Conservation (phyloP, 2,113 vertebrate genomes). For the Burhinus oedicnemus region DNA sequence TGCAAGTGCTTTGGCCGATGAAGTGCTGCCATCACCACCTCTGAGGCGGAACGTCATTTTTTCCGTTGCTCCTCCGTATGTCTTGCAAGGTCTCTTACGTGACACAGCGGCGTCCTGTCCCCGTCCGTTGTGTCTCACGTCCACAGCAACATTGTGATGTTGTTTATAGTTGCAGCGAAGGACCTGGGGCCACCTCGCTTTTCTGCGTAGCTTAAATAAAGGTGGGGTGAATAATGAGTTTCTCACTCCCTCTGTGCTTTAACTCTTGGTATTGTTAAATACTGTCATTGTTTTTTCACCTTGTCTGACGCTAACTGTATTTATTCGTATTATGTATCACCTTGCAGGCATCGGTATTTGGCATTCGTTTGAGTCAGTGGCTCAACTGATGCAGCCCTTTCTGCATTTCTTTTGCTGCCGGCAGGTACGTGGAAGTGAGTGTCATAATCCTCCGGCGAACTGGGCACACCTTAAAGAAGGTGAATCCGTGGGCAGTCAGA, state of each 20-base stretch:
- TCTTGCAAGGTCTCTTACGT: neutral
- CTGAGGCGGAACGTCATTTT: neutral
- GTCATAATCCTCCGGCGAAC: neutral
- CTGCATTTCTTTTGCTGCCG: neutral
- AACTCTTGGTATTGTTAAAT: neutral
- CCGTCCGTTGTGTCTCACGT: neutral
- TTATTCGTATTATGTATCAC: neutral
- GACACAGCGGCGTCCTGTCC: neutral
- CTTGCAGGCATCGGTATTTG: neutral
- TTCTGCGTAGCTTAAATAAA: neutral
- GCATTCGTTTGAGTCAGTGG: neutral
- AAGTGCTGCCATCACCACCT: fast-evolving
- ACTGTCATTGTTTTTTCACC: neutral
- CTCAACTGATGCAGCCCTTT: neutral
- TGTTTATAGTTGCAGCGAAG: neutral
- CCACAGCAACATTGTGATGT: neutral
- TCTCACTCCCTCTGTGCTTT: neutral
- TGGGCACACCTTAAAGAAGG: neutral
- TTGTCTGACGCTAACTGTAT: neutral
- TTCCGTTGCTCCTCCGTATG: fast-evolving
- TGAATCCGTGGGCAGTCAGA: neutral
- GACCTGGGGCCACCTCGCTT: neutral
- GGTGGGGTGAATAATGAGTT: neutral
- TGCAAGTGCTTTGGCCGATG: fast-evolving
- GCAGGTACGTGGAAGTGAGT: neutral